Evolutionary conservation across 2,888 invertebrate species (phyloP).

Genomic region (Rhingia campestris): DNA sequence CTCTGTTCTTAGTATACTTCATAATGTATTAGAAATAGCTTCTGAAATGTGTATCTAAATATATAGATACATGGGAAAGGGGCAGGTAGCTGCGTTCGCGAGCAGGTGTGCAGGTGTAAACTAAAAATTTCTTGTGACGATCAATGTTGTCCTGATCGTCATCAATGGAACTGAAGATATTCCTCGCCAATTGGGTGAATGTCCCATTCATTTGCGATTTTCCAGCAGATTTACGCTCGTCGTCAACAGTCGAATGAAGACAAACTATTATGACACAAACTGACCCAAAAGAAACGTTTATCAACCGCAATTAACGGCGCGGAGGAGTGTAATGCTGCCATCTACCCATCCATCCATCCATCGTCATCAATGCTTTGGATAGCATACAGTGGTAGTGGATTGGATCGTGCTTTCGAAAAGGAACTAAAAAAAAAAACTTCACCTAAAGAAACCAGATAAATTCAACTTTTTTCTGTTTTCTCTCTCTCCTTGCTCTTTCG

Average conservation of each 20-base stretch:
- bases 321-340: background rate
- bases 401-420: slow-evolving; percentile 38
- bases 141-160: too few relatives aligned
- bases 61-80: too few relatives aligned
- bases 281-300: slow-evolving; percentile 3
- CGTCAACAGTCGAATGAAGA: background rate
- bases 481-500: slow-evolving; percentile 32
- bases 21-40: too few relatives aligned
- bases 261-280: slow-evolving; percentile 1
- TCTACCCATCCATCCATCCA: background rate
- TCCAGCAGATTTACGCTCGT: background rate
- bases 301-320: background rate
- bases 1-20: too few relatives aligned
- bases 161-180: too few relatives aligned
- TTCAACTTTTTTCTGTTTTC: slow-evolving; percentile 45
- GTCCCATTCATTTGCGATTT: too few relatives aligned
- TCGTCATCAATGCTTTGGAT: background rate
- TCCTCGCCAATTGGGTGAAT: too few relatives aligned
- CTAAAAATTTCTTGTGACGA: too few relatives aligned
- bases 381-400: background rate
- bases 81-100: too few relatives aligned
- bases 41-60: too few relatives aligned
- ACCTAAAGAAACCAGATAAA: slow-evolving; percentile 42
- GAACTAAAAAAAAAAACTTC: background rate
- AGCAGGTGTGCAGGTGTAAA: too few relatives aligned